Conservation (phyloP, 2,797 vertebrate genomes). For the Columba guinea region DNA sequence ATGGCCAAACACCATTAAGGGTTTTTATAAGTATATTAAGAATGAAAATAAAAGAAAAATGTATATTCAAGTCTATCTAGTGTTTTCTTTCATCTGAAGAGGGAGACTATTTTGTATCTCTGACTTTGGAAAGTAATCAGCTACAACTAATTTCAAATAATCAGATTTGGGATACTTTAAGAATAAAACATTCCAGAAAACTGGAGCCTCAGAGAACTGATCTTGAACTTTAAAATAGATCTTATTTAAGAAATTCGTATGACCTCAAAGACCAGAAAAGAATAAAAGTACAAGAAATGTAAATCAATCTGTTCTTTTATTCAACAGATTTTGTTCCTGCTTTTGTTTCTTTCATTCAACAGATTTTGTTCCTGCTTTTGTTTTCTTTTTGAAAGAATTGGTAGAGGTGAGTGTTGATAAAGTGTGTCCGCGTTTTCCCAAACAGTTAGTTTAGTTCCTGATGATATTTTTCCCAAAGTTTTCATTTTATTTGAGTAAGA, state of each 20-base stretch:
- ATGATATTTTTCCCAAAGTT: background rate
- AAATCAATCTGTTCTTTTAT: background rate
- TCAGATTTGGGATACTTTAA: background rate
- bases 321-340: fast-evolving
- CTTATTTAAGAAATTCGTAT: background rate
- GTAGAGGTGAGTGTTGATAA: background rate
- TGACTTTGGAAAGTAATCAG: background rate
- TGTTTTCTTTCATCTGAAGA: background rate
- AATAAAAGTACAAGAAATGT: background rate
- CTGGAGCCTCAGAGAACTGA: background rate
- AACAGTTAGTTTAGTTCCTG: background rate
- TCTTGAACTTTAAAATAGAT: fast-evolving
- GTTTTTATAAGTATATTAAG: background rate
- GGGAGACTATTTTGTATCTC: background rate
- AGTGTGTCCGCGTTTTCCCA: background rate
- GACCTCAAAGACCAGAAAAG: background rate
- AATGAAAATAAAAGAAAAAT: background rate
- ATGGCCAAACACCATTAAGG: background rate
- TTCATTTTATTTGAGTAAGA: background rate
- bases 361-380: fast-evolving
- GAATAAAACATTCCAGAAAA: background rate
- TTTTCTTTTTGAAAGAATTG: background rate
- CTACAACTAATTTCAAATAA: background rate
- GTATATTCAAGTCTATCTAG: background rate
- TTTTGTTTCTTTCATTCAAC: background rate